A percentile compares a stretch with the other conserved stretches of the same genome.
These are phyloP conservation scores for Eubucco bourcierii DNA, from an alignment of 2,113 vertebrate species.

Conservation along the genomic window DNA sequence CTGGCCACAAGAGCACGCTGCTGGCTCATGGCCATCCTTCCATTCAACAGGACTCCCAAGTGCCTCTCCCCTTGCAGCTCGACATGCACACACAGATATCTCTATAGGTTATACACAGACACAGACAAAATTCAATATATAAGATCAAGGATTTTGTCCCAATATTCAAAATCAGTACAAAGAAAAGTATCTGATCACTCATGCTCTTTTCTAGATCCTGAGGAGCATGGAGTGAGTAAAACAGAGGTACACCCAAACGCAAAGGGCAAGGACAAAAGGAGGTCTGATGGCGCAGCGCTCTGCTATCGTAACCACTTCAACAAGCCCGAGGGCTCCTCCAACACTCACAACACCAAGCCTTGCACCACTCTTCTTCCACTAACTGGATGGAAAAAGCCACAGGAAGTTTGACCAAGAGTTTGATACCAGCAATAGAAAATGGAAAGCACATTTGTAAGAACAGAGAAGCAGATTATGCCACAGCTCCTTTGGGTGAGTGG, in stretches of 20 bases:
- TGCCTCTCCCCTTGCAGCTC: neutral
- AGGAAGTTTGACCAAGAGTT: conserved; percentile 9
- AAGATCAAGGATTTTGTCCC: neutral
- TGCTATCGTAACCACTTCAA: neutral
- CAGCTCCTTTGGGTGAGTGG: neutral
- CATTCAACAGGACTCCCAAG: no score
- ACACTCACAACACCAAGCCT: neutral
- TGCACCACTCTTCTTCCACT: neutral
- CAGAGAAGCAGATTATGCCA: neutral
- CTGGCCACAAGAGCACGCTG: no score
- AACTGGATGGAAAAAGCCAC: neutral
- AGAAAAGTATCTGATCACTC: neutral
- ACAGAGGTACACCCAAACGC: neutral
- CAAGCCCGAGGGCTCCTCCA: neutral
- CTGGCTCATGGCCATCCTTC: no score
- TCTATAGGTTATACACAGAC: neutral
- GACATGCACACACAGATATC: neutral
- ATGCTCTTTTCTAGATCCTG: neutral
- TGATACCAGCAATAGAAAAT: conserved; percentile 41
- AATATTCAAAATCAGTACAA: neutral
- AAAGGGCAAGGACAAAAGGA: neutral
- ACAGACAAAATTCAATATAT: neutral
- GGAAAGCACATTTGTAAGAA: conserved; percentile 41
- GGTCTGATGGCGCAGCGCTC: neutral
- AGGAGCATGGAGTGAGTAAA: neutral